Conservation (phyloP, 2,888 invertebrate genomes). For the Leistus spinibarbis region DNA sequence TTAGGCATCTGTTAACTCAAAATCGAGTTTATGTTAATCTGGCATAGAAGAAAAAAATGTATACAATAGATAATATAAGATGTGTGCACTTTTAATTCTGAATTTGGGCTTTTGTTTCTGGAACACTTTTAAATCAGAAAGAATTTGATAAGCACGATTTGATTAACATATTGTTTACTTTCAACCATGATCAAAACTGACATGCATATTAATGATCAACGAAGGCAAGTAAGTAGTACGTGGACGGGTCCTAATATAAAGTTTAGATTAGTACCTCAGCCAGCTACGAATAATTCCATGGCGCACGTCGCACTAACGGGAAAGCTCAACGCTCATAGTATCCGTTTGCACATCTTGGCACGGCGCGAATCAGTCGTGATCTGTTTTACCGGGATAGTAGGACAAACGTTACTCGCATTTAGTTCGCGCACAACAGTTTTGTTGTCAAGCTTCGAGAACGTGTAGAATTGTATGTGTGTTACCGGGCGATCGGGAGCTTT, state of each 20-base stretch:
- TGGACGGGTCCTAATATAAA: neutral
- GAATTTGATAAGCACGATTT: neutral
- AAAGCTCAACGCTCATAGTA: constrained; percentile 16
- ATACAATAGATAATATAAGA: too few species aligned
- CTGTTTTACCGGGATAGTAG: constrained; percentile 40
- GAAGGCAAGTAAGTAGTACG: neutral
- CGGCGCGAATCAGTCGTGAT: constrained; percentile 32
- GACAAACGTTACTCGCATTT: constrained; percentile 9
- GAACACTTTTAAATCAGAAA: neutral
- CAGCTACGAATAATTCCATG: constrained; percentile 33
- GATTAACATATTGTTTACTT: neutral
- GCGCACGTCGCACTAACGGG: constrained; percentile 35
- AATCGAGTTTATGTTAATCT: too few species aligned
- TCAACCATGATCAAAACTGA: neutral
- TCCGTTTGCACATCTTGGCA: constrained; percentile 11
- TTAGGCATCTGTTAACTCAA: too few species aligned
- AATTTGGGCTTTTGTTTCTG: too few species aligned
- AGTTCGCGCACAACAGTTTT: neutral
- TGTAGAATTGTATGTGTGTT: neutral
- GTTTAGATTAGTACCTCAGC: neutral
- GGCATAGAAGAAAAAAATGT: too few species aligned
- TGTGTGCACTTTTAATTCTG: too few species aligned
- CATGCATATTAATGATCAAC: neutral
- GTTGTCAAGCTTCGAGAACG: neutral
- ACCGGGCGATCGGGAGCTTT: neutral